A percentile compares a stretch with the other conserved stretches of the same genome.
Conservation (phyloP, 2,888 invertebrate species). For the Pristionchus maxplancki region DNA sequence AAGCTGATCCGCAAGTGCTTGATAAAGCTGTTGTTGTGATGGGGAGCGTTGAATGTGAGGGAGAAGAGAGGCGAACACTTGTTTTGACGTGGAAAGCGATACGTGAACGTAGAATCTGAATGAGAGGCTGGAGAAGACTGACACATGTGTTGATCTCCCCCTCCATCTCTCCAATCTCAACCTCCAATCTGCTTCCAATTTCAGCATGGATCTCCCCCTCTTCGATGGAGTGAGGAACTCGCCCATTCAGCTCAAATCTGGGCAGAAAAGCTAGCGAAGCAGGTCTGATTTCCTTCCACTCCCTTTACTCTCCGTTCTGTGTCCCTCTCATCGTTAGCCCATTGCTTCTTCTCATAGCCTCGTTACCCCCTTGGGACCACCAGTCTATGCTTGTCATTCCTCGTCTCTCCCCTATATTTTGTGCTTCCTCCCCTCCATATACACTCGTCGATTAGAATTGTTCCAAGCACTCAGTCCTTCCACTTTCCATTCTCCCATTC, state of each 20-base stretch:
- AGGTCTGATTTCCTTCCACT: conserved; percentile 48
- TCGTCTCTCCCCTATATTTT: neutral
- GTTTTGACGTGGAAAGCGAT: conserved; percentile 23
- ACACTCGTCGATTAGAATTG: conserved; percentile 24
- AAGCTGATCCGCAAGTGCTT: conserved; percentile 36
- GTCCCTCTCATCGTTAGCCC: conserved; percentile 34
- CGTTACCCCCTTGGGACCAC: conserved; percentile 60
- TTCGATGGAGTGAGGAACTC: conserved; percentile 77
- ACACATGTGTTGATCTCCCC: conserved; percentile 28
- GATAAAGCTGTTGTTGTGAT: conserved; percentile 31
- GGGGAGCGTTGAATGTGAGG: neutral
- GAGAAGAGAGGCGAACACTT: conserved; percentile 5
- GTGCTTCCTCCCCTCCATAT: conserved; percentile 1
- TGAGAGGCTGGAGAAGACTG: conserved; percentile 6
- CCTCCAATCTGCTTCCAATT: conserved; percentile 41
- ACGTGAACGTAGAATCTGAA: conserved; percentile 17
- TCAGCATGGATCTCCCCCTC: conserved; percentile 76
- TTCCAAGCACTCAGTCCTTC: neutral
- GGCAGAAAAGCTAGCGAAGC: conserved; percentile 79
- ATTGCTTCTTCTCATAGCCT: conserved; percentile 47
- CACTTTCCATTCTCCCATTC: conserved; percentile 11
- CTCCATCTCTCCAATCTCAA: neutral
- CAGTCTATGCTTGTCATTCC: conserved; percentile 11
- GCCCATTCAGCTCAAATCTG: conserved; percentile 79
- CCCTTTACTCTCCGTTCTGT: neutral